These are phyloP conservation scores for Cygnus olor DNA, from an alignment of 2,797 vertebrate genomes.

Conservation along the genomic window DNA sequence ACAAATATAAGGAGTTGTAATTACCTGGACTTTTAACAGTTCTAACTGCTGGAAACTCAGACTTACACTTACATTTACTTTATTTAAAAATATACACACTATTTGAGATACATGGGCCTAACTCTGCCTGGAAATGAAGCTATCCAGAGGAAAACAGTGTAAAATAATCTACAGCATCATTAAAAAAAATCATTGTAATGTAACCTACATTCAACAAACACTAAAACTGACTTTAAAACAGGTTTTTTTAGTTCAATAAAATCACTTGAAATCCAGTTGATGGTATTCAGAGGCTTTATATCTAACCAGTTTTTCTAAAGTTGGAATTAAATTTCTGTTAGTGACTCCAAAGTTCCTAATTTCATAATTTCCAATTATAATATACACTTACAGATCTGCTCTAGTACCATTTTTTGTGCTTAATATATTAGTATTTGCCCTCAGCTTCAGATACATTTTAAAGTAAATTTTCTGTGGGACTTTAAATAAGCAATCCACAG, in stretches of 20 bases:
- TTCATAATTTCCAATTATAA: neutral
- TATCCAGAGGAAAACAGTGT: neutral
- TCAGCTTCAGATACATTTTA: neutral
- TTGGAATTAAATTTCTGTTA: neutral
- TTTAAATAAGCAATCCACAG: neutral
- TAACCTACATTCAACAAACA: neutral
- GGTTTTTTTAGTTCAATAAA: neutral
- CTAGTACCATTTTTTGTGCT: neutral
- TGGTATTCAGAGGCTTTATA: neutral
- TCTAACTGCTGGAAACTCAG: neutral
- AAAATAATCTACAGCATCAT: neutral
- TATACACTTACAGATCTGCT: neutral
- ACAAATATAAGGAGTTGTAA: neutral
- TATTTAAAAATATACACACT: neutral
- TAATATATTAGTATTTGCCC: neutral
- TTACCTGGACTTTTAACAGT: neutral
- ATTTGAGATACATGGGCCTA: neutral
- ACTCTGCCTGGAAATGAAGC: neutral
- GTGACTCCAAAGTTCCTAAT: neutral
- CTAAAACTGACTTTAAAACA: neutral
- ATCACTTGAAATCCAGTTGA: neutral
- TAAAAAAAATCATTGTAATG: neutral
- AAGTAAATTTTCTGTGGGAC: neutral
- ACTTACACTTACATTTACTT: neutral
- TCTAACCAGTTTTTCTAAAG: neutral